A percentile compares a stretch with the other conserved stretches of the same genome.
Conservation (phyloP, 2,888 invertebrate species). For the Megaustenia siamemsis region DNA sequence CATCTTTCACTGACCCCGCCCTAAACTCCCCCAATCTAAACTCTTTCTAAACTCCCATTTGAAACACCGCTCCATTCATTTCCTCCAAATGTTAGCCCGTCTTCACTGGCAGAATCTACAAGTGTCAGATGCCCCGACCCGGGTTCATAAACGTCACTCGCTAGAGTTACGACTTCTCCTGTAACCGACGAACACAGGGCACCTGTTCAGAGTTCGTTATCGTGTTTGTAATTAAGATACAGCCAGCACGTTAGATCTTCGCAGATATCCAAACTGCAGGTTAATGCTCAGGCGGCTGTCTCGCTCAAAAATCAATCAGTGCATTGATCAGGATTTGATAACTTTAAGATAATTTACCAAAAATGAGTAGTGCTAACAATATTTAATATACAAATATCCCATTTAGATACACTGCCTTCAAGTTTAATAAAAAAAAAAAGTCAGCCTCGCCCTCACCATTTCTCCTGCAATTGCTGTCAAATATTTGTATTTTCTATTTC, state of each 20-base stretch:
- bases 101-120: not conserved
- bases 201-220: constrained; percentile 8
- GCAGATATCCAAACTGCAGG: not conserved
- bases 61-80: not conserved
- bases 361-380: no score
- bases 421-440: no score
- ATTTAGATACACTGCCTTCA: no score
- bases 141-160: not conserved
- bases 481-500: no score
- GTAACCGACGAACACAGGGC: not conserved
- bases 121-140: constrained; percentile 1
- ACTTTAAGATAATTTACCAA: no score
- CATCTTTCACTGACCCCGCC: not conserved
- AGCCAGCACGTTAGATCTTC: not conserved
- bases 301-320: no score
- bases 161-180: constrained; percentile 1
- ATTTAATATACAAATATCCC: no score
- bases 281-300: no score
- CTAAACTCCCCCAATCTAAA: not conserved
- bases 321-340: no score
- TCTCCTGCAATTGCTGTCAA: no score
- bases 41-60: not conserved
- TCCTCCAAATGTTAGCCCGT: not conserved
- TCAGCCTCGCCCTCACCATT: no score
- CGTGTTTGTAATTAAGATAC: not conserved